Evolutionary conservation across 64 coral and sea anemone species (phyloP), one percentile per base, ranked within the genome.

Genomic region (Pachyseris speciosa): DNA sequence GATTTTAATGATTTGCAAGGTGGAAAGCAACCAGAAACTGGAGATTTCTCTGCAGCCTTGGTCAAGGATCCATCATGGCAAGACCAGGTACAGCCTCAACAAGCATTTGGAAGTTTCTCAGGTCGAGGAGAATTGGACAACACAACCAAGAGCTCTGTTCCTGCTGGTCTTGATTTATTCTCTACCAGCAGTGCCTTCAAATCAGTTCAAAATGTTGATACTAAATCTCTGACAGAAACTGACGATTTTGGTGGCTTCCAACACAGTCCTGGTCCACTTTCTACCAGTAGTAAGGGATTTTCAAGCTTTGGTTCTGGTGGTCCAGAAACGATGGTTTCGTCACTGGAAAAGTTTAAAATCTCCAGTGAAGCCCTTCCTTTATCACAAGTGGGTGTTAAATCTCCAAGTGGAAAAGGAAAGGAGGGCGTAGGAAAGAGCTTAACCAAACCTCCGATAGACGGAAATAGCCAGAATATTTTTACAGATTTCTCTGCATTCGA

Each of bases 231-330:
- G 7, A 16, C 64, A 16, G 49, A 20, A 20, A 37, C 7, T 55
- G 78, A 74, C 74, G 79, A 75, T 34, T 91, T 84, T 91, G 89
- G 89, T 27, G 79, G 74, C 24, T 91, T 91, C 44, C 89, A 91
- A 15, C 76, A 60, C 19, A 60, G 34, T 80, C 76, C 76, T 60
- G 50, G 52, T 38, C 52, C 51, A 22, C 22, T 60, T n/a, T 59
- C 76, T 60, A 37, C 32, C 3, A 34, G 4, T 34, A 26, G 12
- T 80, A 25, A 60, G 7, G 10, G 11, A 1, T 76, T 50, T 51
- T 13, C 36, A 34, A 61, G 76, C 17, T 61, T 60, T 24, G 19
- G 19, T 61, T 60, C 51, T 6, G 19, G 20, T 24, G 29, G 19
- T 22, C 15, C 76, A 60, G 51, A 80, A 19, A 80, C 59, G 31